phyloP scores from a whole-genome alignment of 2,888 invertebrate genomes.

The Criorhina ranunculi region DNA sequence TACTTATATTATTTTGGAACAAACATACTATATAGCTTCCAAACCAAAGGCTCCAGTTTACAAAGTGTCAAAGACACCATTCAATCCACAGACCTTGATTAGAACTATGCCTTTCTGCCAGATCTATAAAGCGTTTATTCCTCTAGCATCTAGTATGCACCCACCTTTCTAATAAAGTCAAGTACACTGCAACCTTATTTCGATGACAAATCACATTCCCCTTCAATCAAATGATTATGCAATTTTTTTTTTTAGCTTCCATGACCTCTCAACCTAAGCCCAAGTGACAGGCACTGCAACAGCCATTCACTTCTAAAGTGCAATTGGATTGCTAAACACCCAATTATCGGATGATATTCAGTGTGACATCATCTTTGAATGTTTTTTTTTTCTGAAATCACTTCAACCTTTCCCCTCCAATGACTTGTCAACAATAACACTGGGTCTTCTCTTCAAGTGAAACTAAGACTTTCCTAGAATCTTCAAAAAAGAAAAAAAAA shows the following conservation, averaged over 20 bases:
- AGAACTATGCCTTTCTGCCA: too few relatives aligned
- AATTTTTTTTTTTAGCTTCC: slow-evolving; percentile 25
- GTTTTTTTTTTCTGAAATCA: slow-evolving; percentile 22
- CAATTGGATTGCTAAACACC: slow-evolving; percentile 60
- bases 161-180: slow-evolving; percentile 17
- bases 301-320: slow-evolving; percentile 69
- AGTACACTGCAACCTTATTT: slow-evolving; percentile 33
- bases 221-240: slow-evolving; percentile 60
- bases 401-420: not conserved
- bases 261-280: slow-evolving; percentile 39
- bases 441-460: too few relatives aligned
- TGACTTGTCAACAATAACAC: not conserved
- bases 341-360: slow-evolving; percentile 51
- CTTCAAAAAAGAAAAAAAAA: slow-evolving; percentile 1
- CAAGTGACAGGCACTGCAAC: slow-evolving; percentile 32
- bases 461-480: slow-evolving; percentile 33
- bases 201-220: slow-evolving; percentile 67
- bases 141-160: not conserved
- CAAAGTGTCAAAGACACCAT: too few relatives aligned
- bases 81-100: too few relatives aligned
- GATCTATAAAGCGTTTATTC: too few relatives aligned
- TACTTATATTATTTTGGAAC: too few relatives aligned
- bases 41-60: too few relatives aligned
- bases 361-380: slow-evolving; percentile 58
- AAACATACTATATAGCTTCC: too few relatives aligned